Conservation (phyloP, 1,140 invertebrate genomes). For the Mamestra configurata region DNA sequence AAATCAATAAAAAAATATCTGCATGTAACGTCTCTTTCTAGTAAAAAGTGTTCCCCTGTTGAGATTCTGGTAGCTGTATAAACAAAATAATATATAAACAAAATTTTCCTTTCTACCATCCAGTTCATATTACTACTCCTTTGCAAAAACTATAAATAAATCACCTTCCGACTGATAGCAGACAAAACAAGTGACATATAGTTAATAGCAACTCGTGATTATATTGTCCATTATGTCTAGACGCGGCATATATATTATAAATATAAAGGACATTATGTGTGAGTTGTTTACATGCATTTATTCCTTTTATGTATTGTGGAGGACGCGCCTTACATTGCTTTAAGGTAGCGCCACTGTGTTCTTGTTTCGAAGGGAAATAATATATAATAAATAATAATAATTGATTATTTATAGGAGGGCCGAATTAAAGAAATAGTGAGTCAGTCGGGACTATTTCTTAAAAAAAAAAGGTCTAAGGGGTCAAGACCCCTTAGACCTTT, state of each 20-base stretch:
- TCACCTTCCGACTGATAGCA: not conserved
- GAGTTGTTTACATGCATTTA: not conserved
- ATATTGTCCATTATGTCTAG: constrained; percentile 20
- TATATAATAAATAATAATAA: too few relatives aligned
- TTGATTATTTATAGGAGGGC: too few relatives aligned
- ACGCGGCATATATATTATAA: not conserved
- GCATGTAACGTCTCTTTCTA: too few relatives aligned
- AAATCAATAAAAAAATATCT: too few relatives aligned
- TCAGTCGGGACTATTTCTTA: too few relatives aligned
- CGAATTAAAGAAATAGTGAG: too few relatives aligned
- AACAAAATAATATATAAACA: too few relatives aligned
- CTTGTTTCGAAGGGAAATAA: not conserved
- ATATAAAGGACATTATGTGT: constrained; percentile 3
- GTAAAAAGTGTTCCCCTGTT: too few relatives aligned
- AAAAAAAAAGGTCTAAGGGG: too few relatives aligned
- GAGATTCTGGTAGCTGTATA: too few relatives aligned
- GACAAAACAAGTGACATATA: not conserved
- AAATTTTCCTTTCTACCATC: too few relatives aligned
- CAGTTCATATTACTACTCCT: not conserved
- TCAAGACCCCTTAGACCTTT: too few relatives aligned
- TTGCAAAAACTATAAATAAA: constrained; percentile 3
- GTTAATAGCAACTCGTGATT: not conserved
- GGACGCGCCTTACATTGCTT: not conserved
- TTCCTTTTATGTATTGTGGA: not conserved
- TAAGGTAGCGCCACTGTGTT: not conserved